Evolutionary conservation across 1,140 invertebrate genomes (phyloP).

Genomic region (Coptotermes formosanus): DNA sequence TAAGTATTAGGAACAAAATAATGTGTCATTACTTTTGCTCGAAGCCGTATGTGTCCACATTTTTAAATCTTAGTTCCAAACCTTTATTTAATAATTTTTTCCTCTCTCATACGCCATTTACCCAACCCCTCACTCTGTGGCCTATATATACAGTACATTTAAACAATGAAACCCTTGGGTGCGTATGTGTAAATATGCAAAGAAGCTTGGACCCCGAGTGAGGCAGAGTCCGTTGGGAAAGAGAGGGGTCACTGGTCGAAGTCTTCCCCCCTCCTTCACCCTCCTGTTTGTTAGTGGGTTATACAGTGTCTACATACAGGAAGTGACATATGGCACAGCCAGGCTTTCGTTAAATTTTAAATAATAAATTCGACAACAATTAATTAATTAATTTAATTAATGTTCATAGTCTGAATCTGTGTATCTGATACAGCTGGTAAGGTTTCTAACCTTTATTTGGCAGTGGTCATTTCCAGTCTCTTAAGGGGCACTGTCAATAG

Average conservation of each 20-base stretch:
- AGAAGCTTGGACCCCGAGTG: neutral
- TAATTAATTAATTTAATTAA: too few species aligned
- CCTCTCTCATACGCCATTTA: neutral
- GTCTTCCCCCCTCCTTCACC: neutral
- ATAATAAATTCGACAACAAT: too few species aligned
- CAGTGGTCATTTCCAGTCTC: too few species aligned
- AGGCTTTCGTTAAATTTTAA: too few species aligned
- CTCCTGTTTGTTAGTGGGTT: neutral
- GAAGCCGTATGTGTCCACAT: neutral
- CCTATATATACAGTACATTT: neutral
- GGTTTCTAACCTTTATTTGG: too few species aligned
- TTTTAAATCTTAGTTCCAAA: neutral
- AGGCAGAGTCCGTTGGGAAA: neutral
- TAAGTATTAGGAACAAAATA: neutral
- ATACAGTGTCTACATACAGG: neutral
- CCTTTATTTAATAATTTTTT: constrained; percentile 18
- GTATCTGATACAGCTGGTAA: too few species aligned
- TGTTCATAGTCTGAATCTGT: too few species aligned
- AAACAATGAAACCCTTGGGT: constrained; percentile 11
- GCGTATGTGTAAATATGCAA: constrained; percentile 18
- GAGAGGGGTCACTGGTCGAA: neutral
- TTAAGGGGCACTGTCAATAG: too few species aligned
- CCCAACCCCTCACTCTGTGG: neutral
- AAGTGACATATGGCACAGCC: neutral
- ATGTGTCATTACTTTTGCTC: neutral